A percentile compares a stretch with the other conserved stretches of the same genome.
These are phyloP conservation scores for Thinocorus orbignyianus DNA, from an alignment of 2,113 vertebrate species.

Conservation along the genomic window DNA sequence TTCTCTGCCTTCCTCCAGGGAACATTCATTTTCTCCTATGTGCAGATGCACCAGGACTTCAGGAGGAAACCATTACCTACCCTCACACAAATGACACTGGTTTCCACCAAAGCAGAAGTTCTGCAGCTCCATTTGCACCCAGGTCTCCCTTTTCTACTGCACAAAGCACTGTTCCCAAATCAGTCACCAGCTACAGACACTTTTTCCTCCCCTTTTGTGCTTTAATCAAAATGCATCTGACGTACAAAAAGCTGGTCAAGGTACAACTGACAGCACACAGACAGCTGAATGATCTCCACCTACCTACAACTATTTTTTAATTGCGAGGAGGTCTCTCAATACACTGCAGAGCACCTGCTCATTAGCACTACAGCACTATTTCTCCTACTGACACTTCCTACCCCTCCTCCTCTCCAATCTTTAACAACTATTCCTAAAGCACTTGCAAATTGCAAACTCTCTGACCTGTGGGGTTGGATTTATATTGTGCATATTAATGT, in stretches of 20 bases:
- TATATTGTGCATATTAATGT: constrained; percentile 28
- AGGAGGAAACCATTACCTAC: neutral
- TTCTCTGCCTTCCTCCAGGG: neutral
- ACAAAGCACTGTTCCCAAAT: constrained; percentile 15
- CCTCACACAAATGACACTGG: neutral
- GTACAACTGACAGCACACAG: constrained; percentile 46
- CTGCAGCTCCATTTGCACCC: neutral
- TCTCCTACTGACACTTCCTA: constrained; percentile 58
- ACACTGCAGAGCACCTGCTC: constrained; percentile 73
- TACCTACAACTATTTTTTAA: constrained; percentile 70
- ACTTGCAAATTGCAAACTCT: constrained; percentile 40
- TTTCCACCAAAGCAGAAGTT: neutral
- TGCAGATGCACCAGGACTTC: neutral
- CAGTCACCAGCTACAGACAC: neutral
- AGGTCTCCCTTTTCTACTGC: neutral
- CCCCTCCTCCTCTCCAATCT: constrained; percentile 40
- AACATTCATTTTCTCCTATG: fast-evolving
- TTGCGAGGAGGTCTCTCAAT: constrained; percentile 65
- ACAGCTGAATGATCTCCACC: constrained; percentile 60
- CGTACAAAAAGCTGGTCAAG: constrained; percentile 64
- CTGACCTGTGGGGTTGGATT: constrained; percentile 32
- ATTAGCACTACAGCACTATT: constrained; percentile 63
- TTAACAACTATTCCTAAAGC: constrained; percentile 58
- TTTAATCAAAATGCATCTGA: constrained; percentile 48
- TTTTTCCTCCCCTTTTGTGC: neutral